These are phyloP conservation scores for Gryllus bimaculatus DNA, from an alignment of 1,140 invertebrate genomes.

Conservation along the genomic window DNA sequence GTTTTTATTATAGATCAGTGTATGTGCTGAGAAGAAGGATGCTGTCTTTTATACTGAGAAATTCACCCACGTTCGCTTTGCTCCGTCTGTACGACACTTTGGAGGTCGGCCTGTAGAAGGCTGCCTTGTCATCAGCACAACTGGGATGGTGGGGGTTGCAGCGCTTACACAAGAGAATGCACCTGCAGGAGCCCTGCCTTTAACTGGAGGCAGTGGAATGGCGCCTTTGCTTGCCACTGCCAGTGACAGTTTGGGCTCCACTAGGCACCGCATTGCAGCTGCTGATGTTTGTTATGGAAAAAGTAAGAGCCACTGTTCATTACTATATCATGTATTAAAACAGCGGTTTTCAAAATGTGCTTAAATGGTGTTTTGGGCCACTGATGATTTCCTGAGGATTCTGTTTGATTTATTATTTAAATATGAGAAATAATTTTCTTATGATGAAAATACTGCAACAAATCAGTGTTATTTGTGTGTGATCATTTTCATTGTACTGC, in stretches of 20 bases:
- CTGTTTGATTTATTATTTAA: neutral
- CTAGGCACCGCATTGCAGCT: constrained; percentile 59
- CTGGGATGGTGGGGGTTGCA: constrained; percentile 36
- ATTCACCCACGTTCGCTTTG: constrained; percentile 63
- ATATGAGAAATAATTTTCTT: neutral
- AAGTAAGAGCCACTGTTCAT: constrained; percentile 37
- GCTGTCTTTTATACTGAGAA: constrained; percentile 72
- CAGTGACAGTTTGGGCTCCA: constrained; percentile 60
- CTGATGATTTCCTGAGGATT: neutral
- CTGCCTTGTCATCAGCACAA: constrained; percentile 69
- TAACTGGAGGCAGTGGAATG: neutral
- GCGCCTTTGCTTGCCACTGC: constrained; percentile 36
- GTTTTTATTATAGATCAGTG: constrained; percentile 35
- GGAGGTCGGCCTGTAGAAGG: constrained; percentile 74
- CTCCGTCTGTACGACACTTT: constrained; percentile 75
- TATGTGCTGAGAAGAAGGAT: constrained; percentile 71
- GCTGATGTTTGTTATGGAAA: constrained; percentile 67
- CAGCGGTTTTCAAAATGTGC: neutral
- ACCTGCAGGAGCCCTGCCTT: neutral
- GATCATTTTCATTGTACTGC: neutral
- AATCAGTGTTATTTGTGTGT: neutral
- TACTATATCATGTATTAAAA: neutral
- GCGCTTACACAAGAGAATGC: neutral
- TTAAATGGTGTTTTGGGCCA: neutral
- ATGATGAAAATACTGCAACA: neutral